phyloP scores from a whole-genome alignment of 2,113 vertebrate species.

The Plotosus lineatus region DNA sequence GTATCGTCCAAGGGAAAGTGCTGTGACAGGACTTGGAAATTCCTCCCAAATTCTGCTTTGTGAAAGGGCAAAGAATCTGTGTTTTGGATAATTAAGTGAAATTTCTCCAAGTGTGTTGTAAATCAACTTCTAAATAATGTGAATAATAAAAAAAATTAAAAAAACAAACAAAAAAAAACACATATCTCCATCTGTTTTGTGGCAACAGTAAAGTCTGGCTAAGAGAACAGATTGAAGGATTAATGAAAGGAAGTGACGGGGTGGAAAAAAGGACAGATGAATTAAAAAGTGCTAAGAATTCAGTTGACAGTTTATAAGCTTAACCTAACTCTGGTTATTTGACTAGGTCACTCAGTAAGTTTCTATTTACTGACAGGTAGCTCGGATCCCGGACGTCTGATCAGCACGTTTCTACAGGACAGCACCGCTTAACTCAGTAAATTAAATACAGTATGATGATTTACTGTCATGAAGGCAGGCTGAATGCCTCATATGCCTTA shows the following conservation, averaged over 20 bases:
- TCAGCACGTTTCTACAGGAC: background rate
- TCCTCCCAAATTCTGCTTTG: constrained; percentile 1
- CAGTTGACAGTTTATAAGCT: constrained; percentile 9
- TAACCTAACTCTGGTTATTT: background rate
- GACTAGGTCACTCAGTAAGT: background rate
- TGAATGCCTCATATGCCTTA: no score
- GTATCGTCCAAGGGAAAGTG: background rate
- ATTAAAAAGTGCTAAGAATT: background rate
- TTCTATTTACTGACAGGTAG: background rate
- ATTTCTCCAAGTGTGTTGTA: constrained; percentile 49
- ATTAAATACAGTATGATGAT: no score
- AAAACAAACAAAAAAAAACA: constrained; percentile 59
- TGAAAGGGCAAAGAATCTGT: constrained; percentile 3
- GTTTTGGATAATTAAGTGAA: background rate
- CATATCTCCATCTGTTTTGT: constrained; percentile 90
- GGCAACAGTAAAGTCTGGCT: constrained; percentile 59
- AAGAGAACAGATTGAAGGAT: constrained; percentile 51
- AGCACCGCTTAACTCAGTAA: background rate
- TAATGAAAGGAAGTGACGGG: constrained; percentile 19
- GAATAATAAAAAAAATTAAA: constrained; percentile 52
- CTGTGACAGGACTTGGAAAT: background rate
- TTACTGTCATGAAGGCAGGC: no score
- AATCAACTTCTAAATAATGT: constrained; percentile 17
- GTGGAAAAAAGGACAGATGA: constrained; percentile 24
- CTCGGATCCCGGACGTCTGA: no score